Base-by-base conservation (phyloP, 1,140 invertebrate genomes). In the Papilio polytes region DNA sequence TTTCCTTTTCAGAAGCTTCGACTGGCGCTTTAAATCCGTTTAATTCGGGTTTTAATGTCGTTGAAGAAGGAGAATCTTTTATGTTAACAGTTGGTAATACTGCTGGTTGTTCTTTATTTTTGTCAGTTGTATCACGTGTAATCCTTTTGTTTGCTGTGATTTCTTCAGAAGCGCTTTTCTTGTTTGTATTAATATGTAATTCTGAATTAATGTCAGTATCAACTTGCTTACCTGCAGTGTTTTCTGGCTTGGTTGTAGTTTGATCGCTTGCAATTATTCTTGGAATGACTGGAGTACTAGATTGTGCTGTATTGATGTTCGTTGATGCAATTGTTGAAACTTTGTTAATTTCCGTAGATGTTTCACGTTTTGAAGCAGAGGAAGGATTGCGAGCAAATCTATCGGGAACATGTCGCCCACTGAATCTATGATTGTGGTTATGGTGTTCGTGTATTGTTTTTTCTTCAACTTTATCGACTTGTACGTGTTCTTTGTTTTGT, bases 81-180 rank as follows among this genome's bases (percentile, higher is more conserved):
- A 80, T 31, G 41, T 63, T 80, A 44, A 66, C 72, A 66, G 81
- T 76, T 48, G 36, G 26, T 70, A 74, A 79, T 59, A 48, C 72
- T 8, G 44, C 56, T 51, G 59, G 20, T 22, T 46, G 22, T 70
- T 72, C 80, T 81, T 77, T 70, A 66, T 63, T 36, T 44, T 70
- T 74, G 53, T 76, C 73, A n/a, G 31, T 15, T 20, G 72, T 72
- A 1, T 74, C 72, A 22, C 72, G 41, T 31, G 80, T 77, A 6
- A 36, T 20, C 36, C 36, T 70, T 70, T 70, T 63, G 59, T 63
- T 20, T 70, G 22, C 26, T 31, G 26, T 18, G 26, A 70, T 36
- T 70, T 70, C 63, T 18, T 70, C 63, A 70, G 63, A 70, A 31
- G 63, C 8, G 26, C 59, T 63, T 13, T n/a, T 18, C 63, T 70